These are phyloP conservation scores for Heteropelma amictum DNA, from an alignment of 2,888 invertebrate genomes.

Conservation along the genomic window DNA sequence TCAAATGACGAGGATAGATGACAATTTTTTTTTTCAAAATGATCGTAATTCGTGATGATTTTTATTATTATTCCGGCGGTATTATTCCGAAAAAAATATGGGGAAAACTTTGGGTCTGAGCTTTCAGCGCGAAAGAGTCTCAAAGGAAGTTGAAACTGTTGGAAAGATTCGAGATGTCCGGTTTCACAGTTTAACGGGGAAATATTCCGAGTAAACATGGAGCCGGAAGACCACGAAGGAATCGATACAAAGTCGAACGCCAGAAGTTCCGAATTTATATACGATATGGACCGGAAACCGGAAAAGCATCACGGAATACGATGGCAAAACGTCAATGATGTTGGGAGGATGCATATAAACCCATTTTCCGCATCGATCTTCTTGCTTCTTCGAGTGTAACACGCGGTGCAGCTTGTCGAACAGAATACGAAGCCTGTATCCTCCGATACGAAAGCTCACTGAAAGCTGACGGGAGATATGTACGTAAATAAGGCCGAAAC, in stretches of 20 bases:
- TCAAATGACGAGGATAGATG: too few relatives aligned
- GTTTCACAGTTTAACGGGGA: slow-evolving; percentile 17
- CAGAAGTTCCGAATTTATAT: slow-evolving; percentile 25
- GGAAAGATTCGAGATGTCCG: slow-evolving; percentile 20
- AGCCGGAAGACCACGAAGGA: neutral
- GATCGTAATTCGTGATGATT: too few relatives aligned
- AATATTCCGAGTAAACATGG: slow-evolving; percentile 10
- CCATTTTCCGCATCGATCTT: slow-evolving; percentile 6
- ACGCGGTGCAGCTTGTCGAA: slow-evolving; percentile 18
- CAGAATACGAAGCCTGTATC: neutral
- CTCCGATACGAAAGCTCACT: neutral
- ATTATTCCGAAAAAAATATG: slow-evolving; percentile 32
- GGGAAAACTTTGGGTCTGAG: slow-evolving; percentile 16
- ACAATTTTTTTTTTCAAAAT: too few relatives aligned
- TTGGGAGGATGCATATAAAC: slow-evolving; percentile 12
- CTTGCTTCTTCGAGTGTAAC: slow-evolving; percentile 1
- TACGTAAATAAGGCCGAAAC: neutral
- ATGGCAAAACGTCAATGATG: slow-evolving; percentile 28
- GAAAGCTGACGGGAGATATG: neutral
- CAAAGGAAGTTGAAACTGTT: slow-evolving; percentile 14
- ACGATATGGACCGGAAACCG: slow-evolving; percentile 13
- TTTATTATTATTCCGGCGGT: neutral
- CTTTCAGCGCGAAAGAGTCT: too few relatives aligned
- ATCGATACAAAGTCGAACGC: slow-evolving; percentile 12
- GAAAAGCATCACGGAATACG: slow-evolving; percentile 16